Base-by-base conservation (phyloP, 1,140 invertebrate species). In the Philotrypesis tridentata region DNA sequence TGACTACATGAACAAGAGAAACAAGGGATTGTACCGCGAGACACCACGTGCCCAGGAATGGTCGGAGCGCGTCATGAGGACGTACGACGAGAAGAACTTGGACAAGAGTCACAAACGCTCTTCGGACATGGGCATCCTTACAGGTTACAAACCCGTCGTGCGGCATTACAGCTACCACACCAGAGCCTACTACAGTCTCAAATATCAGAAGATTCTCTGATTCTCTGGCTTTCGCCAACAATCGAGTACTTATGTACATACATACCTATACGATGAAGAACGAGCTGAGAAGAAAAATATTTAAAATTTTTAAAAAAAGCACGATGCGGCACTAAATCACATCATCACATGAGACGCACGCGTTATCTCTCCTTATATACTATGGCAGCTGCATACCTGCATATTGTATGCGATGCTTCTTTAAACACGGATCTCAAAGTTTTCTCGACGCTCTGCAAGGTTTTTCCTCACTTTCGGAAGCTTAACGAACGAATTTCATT, bases 21-120 rank as follows among this genome's bases (percentile, higher is more conserved):
- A 95, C 87, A 93, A 92, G 83, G 96, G 96, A 2, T 88, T 95
- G 33, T 89, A 90, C 1, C 92, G 94, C 23, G 96, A 96, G 78
- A 93, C 93, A 43, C 96, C 96, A 2, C 92, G 94, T 68, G 93
- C 96, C 3, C 95, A 96, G 89, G 96, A 96, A 63, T 97, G 96
- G 96, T 94, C 95, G 33, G 96, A 97, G 90, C 93, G 96, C 31
- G 94, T 94, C 27, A 92, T 97, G 37, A 93, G 96, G 73, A 95
- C 95, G 0, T 95, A 95, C 88, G 92, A 93, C 27, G 89, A 92
- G 23, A 93, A 93, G 82, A 92, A 92, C 48, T 76, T 37, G 6
- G 87, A 91, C 14, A 86, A 67, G 70, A 91, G 90, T 70, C 55
- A 82, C 25, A 90, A 91, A 77, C 86, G 87, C 70, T 86, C 88